Base-by-base conservation (phyloP, 2,797 vertebrate species). In the Rhincodon typus region DNA sequence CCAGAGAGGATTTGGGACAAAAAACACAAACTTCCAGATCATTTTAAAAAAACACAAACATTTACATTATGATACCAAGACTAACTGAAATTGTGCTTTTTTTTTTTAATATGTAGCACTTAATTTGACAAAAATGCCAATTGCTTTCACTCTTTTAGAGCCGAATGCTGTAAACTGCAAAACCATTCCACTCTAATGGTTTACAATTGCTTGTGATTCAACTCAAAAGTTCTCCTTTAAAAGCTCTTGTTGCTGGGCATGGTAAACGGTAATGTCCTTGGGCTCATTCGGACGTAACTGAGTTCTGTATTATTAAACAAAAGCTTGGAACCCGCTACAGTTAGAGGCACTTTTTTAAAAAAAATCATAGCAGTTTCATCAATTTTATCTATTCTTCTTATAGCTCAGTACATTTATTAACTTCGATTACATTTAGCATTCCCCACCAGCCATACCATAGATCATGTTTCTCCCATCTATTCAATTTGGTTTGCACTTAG, bases 301-400 rank as follows among this genome's bases (percentile, higher is more conserved):
- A 93, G n/a, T 69, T 42, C n/a, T 93, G 34, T 25, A 10, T 21
- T n/a, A 93, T 34, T 62, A 93, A 30, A 3, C 30, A 17, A 90
- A 90, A 6, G 17, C 17, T 62, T 90, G 53, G 19, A 84, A 23
- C 66, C 25, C 1, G 38, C 12, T 95, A 46, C 53, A 57, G 42
- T 66, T 23, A 10, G 79, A 15, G 27, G 19, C 57, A 86, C 4
- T 70, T 27, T 0, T 87, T 0, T 87, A 27, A 30, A 13, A 17
- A 27, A 72, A 69, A 66, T 3, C 23, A 46, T 50, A 70, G 82
- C 38, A 46, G 12, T 88, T 87, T 95, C 10, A 90, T 67, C 42
- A n/a, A 95, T 96, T 90, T 77, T 38, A n/a, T 96, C n/a, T 96
- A 0, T 53, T 96, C 77, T 96, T 96, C 34, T 13, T n/a, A 62